Base-by-base conservation (phyloP, 2,888 invertebrate species). In the Plagiodera versicolora region DNA sequence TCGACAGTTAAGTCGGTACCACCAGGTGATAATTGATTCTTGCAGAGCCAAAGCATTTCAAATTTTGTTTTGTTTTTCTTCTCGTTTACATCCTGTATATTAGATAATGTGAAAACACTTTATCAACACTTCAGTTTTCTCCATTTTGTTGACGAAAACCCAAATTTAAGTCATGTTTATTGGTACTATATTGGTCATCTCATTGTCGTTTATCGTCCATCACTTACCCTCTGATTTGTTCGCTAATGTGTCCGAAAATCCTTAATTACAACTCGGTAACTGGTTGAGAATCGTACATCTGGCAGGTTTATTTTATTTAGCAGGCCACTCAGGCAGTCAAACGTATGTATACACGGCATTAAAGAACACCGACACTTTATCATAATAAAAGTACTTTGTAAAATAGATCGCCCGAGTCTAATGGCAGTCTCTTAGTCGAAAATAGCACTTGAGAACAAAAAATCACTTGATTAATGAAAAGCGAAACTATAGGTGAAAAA, bases 321-420 rank as follows among this genome's bases (percentile, higher is more conserved):
- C 61, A 64, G 62, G 61, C 57, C 58, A 54, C 60, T 60, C 58
- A 61, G 64, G 65, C 68, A 60, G 67, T 24, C 24, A 24, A 24
- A 24, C 6, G 6, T 61, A 60, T 24, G 6, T 61, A 60, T 63
- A 61, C 53, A 60, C 61, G 51, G 61, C 58, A 60, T 63, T 67
- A 66, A 66, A 67, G 67, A 66, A 64, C 53, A 57, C 61, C 67
- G 65, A 56, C 66, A 66, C 62, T 67, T 62, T 60, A 69, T 69
- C 69, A 69, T 67, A 63, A 62, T 58, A 61, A 63, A 64, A 66
- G 64, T 64, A 64, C 64, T 67, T 67, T 65, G 66, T 64, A 56
- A 60, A 64, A 60, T 67, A 67, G 61, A 64, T 67, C 58, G 67
- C 63, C 67, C 67, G 63, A 52, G 60, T 54, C 67, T 67, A 67